These are phyloP conservation scores for Neodiprion pinetum DNA, from an alignment of 1,140 invertebrate species.

Conservation along the genomic window DNA sequence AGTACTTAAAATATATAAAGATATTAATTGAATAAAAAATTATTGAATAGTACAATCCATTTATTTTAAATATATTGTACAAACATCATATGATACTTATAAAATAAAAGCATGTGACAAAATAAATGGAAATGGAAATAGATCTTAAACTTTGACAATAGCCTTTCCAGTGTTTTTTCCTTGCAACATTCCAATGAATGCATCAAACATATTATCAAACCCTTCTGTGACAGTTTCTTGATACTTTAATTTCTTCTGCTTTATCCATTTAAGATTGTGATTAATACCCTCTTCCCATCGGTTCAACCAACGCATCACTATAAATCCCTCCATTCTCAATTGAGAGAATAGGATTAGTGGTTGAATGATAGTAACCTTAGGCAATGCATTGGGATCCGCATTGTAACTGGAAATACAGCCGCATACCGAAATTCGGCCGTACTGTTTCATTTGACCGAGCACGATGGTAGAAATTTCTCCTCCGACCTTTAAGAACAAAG, in stretches of 20 bases:
- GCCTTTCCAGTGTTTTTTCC: conserved; percentile 72
- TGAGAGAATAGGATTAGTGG: conserved; percentile 58
- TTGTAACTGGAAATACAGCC: conserved; percentile 70
- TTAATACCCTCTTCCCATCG: conserved; percentile 67
- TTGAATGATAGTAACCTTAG: conserved; percentile 39
- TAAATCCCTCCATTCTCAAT: conserved; percentile 72
- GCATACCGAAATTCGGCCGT: conserved; percentile 69
- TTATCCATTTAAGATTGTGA: conserved; percentile 68
- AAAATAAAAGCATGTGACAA: too few relatives aligned
- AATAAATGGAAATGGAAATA: too few relatives aligned
- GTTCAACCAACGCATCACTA: conserved; percentile 65
- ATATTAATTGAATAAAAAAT: too few relatives aligned
- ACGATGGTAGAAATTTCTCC: conserved; percentile 54
- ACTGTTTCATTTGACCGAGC: conserved; percentile 54
- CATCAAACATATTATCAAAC: conserved; percentile 74
- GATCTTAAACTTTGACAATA: conserved; percentile 63
- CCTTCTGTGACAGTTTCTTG: conserved; percentile 70
- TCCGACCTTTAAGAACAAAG: conserved; percentile 49
- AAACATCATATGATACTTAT: too few relatives aligned
- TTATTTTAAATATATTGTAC: too few relatives aligned
- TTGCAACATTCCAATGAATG: conserved; percentile 67
- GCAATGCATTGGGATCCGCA: conserved; percentile 38
- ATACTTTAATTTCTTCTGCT: conserved; percentile 72
- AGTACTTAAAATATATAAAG: too few relatives aligned
- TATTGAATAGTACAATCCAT: too few relatives aligned